Conservation (phyloP, 1,140 invertebrate genomes). For the Caenorhabditis brenneri region DNA sequence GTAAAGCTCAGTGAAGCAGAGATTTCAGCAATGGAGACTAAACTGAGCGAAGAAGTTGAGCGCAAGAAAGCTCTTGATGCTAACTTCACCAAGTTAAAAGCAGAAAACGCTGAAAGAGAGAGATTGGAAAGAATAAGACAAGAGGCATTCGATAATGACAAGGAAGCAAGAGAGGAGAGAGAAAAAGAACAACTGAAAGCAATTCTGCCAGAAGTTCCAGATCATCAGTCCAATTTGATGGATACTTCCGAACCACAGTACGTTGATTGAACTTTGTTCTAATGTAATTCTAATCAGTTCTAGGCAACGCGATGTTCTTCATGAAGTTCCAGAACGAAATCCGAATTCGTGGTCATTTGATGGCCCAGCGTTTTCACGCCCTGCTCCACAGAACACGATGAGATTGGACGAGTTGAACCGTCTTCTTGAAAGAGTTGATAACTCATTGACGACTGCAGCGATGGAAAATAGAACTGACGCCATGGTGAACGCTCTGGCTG, state of each 20-base stretch:
- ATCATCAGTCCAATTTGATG: neutral
- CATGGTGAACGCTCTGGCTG: constrained; percentile 28
- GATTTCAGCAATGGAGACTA: neutral
- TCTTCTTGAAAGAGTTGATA: constrained; percentile 23
- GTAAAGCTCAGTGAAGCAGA: constrained; percentile 23
- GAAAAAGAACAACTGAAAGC: neutral
- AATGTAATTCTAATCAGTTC: neutral
- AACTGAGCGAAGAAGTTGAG: neutral
- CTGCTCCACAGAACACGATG: neutral
- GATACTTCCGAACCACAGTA: neutral
- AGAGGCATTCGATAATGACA: constrained; percentile 12
- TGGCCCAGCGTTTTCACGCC: constrained; percentile 7
- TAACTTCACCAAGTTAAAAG: constrained; percentile 11
- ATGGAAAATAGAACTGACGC: neutral
- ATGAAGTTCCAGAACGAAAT: constrained; percentile 1
- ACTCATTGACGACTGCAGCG: neutral
- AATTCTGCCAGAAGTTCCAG: neutral
- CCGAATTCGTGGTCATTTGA: constrained; percentile 31
- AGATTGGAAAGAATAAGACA: constrained; percentile 14
- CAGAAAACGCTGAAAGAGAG: constrained; percentile 44
- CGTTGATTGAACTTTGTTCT: neutral
- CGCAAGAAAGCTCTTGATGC: neutral
- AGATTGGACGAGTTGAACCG: constrained; percentile 22
- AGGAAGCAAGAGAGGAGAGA: neutral
- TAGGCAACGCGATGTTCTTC: constrained; percentile 21